These are phyloP conservation scores for Pantala flavescens DNA, from an alignment of 1,140 invertebrate species.

Conservation along the genomic window DNA sequence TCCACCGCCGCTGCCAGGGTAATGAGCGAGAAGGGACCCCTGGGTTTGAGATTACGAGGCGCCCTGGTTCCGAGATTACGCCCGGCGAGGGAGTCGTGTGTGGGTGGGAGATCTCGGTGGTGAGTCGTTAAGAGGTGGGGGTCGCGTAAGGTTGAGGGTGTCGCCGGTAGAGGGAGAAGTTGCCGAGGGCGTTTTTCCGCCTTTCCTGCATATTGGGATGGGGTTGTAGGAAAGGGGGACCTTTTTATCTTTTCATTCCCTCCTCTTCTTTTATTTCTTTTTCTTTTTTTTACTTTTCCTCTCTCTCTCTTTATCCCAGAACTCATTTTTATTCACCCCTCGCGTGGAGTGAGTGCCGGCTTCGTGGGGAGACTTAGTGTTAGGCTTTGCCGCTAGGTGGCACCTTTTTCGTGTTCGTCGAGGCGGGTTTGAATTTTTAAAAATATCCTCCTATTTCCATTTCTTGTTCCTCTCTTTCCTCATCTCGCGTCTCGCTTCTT, in stretches of 20 bases:
- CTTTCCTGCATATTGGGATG: not conserved
- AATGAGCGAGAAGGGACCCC: constrained; percentile 1
- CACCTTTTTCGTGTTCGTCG: not conserved
- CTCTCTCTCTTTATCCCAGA: not conserved
- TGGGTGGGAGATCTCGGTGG: not conserved
- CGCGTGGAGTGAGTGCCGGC: not conserved
- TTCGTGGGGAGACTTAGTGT: not conserved
- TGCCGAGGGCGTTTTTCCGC: constrained; percentile 6
- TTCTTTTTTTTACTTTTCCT: not conserved
- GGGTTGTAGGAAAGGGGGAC: not conserved
- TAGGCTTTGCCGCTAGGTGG: not conserved
- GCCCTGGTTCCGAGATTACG: constrained; percentile 2
- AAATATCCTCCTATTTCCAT: not conserved
- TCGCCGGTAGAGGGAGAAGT: not conserved
- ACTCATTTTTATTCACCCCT: constrained; percentile 9
- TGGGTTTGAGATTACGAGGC: constrained; percentile 1
- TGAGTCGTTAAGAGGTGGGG: not conserved
- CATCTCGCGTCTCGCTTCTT: not conserved
- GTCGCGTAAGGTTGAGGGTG: not conserved
- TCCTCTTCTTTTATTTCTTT: not conserved
- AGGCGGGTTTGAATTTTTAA: constrained; percentile 2
- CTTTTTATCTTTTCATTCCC: not conserved
- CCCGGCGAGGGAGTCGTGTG: not conserved
- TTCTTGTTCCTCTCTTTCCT: not conserved
- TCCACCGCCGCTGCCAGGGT: not conserved